Base-by-base conservation (phyloP, 2,797 vertebrate genomes). In the Parotocinclus haroldoi region DNA sequence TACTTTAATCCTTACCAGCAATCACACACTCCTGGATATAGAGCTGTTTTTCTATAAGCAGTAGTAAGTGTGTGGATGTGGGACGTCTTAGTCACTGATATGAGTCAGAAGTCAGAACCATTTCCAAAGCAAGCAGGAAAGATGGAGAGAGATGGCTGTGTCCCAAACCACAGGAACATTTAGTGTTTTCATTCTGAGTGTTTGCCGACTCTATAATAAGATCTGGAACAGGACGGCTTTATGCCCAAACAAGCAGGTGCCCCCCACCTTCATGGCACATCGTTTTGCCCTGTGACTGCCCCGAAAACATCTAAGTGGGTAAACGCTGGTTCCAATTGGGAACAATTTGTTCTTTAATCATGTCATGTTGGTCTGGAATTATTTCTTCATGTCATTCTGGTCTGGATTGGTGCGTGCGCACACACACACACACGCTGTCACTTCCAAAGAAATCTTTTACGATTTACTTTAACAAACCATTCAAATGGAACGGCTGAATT, bases 81-180 rank as follows among this genome's bases (percentile, higher is more conserved):
- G 82, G 73, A 83, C 51, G 63, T 77, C 67, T 85, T 83, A 78
- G 76, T 87, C 81, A 83, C 9, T 76, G 45, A 58, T 40, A 68
- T 86, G 85, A 86, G 73, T 88, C 86, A 82, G 51, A 7, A 62
- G 76, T 84, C 79, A 80, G 78, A 79, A 86, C 71, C 79, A 78
- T 83, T 81, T 86, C 83, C 84, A 81, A 80, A 79, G 76, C 66
- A 58, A 58, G 66, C 76, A 73, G 78, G 46, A 39, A 11, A 40
- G 62, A 45, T 59, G 51, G 57, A 18, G 60, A 49, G 57, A 51
- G 64, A 44, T 69, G 66, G 52, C n/a, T n/a, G 56, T 40, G 19
- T 46, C 55, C 51, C 9, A 58, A 76, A 69, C 77, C 74, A 57
- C 62, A 16, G 60, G 55, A 72, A 74, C 74, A 53, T 63, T 66